Evolutionary conservation across 2,888 invertebrate species (phyloP), one percentile per base, ranked within the genome.

Genomic region (Phrixothrix hirtus): DNA sequence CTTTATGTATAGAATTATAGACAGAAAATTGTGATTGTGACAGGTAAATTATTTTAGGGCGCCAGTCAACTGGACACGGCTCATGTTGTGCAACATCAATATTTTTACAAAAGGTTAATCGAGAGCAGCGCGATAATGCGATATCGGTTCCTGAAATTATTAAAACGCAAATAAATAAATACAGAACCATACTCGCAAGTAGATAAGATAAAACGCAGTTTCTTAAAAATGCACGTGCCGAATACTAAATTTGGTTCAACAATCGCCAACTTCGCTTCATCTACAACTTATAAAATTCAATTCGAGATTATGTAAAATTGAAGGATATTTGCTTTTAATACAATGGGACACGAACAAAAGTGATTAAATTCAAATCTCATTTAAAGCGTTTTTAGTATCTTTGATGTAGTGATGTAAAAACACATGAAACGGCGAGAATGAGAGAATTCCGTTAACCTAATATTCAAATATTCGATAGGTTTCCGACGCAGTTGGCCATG

Each of bases 401-500:
- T 21, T 21, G 21, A 21, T 21, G 21, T 21, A 21, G 7, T 5
- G 21, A 21, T 21, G 7, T 21, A 21, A 21, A 21, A 21, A 21
- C 21, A 7, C 7, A 21, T 21, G 21, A 7, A 21, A 21, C 21
- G 21, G 21, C 36, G 10, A 49, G 46, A 14, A 36, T 41, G 36
- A 31, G 57, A 58, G 51, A 57, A 53, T 42, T 57, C 30, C 35
- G 39, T 32, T 51, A 58, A 59, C 55, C 42, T 53, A 58, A 61
- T 64, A 62, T 57, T 55, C 60, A 51, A 55, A 58, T 53, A 54
- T 25, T 43, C 53, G 51, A 46, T 52, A 31, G 55, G 57, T 58
- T 60, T 56, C 51, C 55, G 47, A 46, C 49, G 57, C 62, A 59
- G 58, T 62, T 60, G 52, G 57, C 58, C 60, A 54, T 62, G 58